Conservation (phyloP, 2,888 invertebrate species). For the Brassicogethes aeneus region DNA sequence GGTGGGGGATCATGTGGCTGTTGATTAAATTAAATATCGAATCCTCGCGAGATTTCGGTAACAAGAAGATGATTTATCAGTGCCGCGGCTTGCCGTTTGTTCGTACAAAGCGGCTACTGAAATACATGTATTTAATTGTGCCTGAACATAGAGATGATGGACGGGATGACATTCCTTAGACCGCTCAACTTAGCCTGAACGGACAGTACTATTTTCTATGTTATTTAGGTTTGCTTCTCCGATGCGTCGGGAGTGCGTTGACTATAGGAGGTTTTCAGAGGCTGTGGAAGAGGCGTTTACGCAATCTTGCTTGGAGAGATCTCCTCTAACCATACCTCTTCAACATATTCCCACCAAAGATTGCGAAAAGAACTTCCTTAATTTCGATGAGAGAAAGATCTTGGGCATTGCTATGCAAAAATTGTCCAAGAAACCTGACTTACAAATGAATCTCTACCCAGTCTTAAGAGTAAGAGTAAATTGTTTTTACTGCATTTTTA, state of each 20-base stretch:
- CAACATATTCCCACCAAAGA: conserved; percentile 61
- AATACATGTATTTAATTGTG: too few species aligned
- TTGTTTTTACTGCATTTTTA: conserved; percentile 3
- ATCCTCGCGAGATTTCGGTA: too few species aligned
- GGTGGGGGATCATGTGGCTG: too few species aligned
- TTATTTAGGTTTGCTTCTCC: conserved; percentile 53
- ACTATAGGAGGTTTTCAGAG: conserved; percentile 60
- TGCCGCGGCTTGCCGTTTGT: too few species aligned
- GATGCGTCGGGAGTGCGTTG: conserved; percentile 49
- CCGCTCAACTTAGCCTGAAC: too few species aligned
- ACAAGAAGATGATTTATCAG: too few species aligned
- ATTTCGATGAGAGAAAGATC: conserved; percentile 60
- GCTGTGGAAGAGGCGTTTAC: conserved; percentile 63
- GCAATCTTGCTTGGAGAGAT: conserved; percentile 54
- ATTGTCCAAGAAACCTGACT: conserved; percentile 55
- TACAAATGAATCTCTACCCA: conserved; percentile 58
- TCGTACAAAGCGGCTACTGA: too few species aligned
- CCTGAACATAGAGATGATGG: too few species aligned
- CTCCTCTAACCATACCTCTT: conserved; percentile 58
- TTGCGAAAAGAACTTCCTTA: conserved; percentile 55
- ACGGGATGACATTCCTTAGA: too few species aligned
- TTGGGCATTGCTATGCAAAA: conserved; percentile 60
- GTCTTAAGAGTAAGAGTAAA: conserved; percentile 49
- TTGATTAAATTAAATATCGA: too few species aligned
- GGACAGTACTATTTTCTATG: too few species aligned